Evolutionary conservation across 2,113 vertebrate species (phyloP).

Genomic region (Salminus brasiliensis): DNA sequence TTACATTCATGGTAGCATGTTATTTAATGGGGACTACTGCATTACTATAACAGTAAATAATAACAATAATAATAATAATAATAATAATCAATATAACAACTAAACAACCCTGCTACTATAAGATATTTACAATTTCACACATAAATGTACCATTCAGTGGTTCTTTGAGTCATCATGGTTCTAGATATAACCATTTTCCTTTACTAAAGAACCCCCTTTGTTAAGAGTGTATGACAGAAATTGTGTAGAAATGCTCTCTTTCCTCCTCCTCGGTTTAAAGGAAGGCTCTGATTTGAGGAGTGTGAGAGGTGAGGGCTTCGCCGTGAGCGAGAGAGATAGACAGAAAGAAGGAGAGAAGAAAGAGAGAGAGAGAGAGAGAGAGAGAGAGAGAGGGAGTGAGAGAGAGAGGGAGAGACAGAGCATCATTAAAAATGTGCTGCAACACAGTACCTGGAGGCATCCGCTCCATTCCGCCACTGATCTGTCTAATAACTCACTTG

Average conservation of each 20-base stretch:
- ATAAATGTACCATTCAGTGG: too few relatives aligned
- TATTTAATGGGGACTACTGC: too few relatives aligned
- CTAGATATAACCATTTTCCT: background rate
- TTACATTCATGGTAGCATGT: too few relatives aligned
- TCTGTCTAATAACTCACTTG: conserved; percentile 95
- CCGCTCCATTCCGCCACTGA: conserved; percentile 86
- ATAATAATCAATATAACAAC: too few relatives aligned
- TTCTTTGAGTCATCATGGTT: too few relatives aligned
- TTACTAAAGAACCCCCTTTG: background rate
- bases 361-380: conserved; percentile 32
- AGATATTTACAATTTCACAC: too few relatives aligned
- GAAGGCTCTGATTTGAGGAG: background rate
- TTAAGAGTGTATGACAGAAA: background rate
- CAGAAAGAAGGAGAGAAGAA: background rate
- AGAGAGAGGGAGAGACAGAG: conserved; percentile 64
- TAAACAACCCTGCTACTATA: too few relatives aligned
- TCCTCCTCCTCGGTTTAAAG: background rate
- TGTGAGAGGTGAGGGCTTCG: too few relatives aligned
- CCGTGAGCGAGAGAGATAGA: background rate
- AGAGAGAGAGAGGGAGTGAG: conserved; percentile 52
- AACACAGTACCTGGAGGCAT: conserved; percentile 80
- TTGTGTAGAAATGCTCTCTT: background rate
- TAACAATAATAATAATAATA: too few relatives aligned
- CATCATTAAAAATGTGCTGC: conserved; percentile 75
- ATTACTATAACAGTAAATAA: too few relatives aligned